Percentiles rank a stretch among this genome's conserved stretches.
phyloP scores from a whole-genome alignment of 2,888 invertebrate species.

The Caradrina kadenii region DNA sequence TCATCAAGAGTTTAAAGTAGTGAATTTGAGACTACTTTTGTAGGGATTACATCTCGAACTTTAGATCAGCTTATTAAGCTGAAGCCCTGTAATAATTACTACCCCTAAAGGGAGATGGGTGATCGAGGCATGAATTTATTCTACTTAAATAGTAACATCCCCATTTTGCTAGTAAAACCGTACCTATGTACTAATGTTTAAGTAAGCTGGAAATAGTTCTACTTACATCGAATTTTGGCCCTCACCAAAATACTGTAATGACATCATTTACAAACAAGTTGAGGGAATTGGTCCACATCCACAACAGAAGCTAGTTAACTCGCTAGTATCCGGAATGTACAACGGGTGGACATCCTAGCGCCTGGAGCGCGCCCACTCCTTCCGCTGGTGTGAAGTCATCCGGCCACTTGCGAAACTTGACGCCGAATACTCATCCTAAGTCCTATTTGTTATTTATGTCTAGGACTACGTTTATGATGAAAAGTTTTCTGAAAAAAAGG shows the following conservation, averaged over 20 bases:
- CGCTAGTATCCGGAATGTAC: constrained; percentile 51
- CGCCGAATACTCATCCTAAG: constrained; percentile 41
- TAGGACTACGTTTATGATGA: neutral
- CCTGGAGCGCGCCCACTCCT: constrained; percentile 66
- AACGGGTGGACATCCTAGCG: constrained; percentile 56
- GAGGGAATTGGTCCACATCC: neutral
- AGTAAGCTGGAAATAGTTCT: neutral
- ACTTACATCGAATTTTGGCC: too few species aligned
- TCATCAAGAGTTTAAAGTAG: constrained; percentile 1
- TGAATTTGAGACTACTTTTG: neutral
- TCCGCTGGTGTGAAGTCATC: constrained; percentile 69
- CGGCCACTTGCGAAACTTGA: constrained; percentile 63
- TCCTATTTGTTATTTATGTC: constrained; percentile 30
- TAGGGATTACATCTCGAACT: neutral
- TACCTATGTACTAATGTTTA: neutral
- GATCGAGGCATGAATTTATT: neutral
- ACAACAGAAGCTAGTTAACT: constrained; percentile 37
- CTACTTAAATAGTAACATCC: neutral
- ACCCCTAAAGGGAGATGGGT: neutral
- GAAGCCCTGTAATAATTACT: too few species aligned
- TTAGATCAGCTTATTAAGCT: neutral
- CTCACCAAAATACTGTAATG: neutral
- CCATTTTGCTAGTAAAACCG: neutral
- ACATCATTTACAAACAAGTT: neutral
- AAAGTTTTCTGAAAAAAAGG: neutral